phyloP scores from a whole-genome alignment of 2,888 invertebrate species.

The Sylvicola cinctus region DNA sequence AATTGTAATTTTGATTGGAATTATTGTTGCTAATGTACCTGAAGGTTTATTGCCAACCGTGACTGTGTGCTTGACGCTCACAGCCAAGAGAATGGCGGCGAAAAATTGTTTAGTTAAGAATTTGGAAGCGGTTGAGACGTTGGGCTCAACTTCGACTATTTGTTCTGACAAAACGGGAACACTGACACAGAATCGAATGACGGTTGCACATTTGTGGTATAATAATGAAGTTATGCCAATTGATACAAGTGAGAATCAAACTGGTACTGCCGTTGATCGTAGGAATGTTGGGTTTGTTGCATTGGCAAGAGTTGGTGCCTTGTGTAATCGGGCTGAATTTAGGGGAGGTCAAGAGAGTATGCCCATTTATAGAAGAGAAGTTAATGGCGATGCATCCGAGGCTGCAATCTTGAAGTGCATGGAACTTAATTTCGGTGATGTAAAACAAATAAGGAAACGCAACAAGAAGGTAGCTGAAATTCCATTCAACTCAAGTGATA shows the following conservation, averaged over 20 bases:
- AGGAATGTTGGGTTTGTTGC: slow-evolving; percentile 69
- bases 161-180: slow-evolving; percentile 99
- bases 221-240: slow-evolving; percentile 98
- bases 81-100: slow-evolving; percentile 98
- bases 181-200: slow-evolving; percentile 97
- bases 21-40: slow-evolving; percentile 98
- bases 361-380: slow-evolving; percentile 84
- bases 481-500: slow-evolving; percentile 91
- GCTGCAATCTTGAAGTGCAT: slow-evolving; percentile 84
- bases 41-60: slow-evolving; percentile 97
- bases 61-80: slow-evolving; percentile 93
- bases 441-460: slow-evolving; percentile 59
- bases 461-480: slow-evolving; percentile 82
- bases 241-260: slow-evolving; percentile 97
- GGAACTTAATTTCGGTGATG: slow-evolving; percentile 77
- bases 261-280: slow-evolving; percentile 81
- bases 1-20: slow-evolving; percentile 97
- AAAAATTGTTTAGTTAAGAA: slow-evolving; percentile 99
- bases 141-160: slow-evolving; percentile 97
- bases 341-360: slow-evolving; percentile 84
- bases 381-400: slow-evolving; percentile 88
- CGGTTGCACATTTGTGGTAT: slow-evolving; percentile 99
- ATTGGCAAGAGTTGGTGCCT: slow-evolving; percentile 79
- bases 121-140: slow-evolving; percentile 95
- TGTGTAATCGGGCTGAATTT: slow-evolving; percentile 98